Conservation (phyloP, 2,113 vertebrate species). For the Osmerus mordax region DNA sequence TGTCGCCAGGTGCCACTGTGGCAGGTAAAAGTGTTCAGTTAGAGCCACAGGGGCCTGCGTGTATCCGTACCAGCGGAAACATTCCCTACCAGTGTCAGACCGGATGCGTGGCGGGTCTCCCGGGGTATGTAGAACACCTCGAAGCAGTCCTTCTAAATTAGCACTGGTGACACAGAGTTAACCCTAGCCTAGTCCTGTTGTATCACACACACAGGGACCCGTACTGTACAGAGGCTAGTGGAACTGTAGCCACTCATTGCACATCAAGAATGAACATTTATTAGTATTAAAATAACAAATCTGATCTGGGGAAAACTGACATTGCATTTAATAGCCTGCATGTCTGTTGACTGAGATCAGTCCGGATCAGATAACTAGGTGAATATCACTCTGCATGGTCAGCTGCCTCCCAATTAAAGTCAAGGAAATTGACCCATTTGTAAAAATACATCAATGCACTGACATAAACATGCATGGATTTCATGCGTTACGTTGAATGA, state of each 20-base stretch:
- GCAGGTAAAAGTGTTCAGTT: conserved; percentile 63
- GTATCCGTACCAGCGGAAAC: conserved; percentile 3
- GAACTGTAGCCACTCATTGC: not conserved
- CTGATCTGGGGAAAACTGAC: no score
- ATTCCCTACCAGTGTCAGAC: conserved; percentile 47
- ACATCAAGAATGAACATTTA: not conserved
- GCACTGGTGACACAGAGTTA: conserved; percentile 32
- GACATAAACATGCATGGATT: no score
- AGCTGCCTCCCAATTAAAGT: no score
- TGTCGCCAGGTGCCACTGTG: not conserved
- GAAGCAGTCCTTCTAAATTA: conserved; percentile 27
- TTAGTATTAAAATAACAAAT: no score
- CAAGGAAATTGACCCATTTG: no score
- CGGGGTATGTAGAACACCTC: no score
- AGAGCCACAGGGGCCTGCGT: conserved; percentile 48
- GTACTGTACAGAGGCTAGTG: not conserved
- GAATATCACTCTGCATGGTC: no score
- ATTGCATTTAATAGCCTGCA: no score
- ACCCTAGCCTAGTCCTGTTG: not conserved
- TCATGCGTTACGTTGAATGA: no score
- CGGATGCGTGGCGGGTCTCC: not conserved
- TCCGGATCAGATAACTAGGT: no score
- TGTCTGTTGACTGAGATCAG: no score
- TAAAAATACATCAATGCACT: no score
- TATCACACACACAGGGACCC: not conserved